These are phyloP conservation scores for Parauchenoglanis ngamensis DNA, from an alignment of 2,797 vertebrate genomes.

Conservation along the genomic window DNA sequence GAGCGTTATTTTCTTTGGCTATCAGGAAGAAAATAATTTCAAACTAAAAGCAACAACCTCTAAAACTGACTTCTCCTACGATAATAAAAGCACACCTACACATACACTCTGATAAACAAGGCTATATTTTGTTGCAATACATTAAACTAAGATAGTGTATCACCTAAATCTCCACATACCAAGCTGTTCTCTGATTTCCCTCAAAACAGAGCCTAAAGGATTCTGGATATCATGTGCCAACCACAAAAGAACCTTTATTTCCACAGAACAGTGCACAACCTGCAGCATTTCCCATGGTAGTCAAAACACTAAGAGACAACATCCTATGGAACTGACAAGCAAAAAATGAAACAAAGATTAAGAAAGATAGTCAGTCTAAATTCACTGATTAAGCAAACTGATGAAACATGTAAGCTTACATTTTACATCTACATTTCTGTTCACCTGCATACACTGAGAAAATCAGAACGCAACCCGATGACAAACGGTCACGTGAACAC, in stretches of 20 bases:
- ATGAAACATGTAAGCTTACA: neutral
- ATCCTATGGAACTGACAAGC: neutral
- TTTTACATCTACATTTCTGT: neutral
- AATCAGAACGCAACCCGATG: slow-evolving; percentile 5
- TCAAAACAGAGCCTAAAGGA: slow-evolving; percentile 7
- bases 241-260: slow-evolving; percentile 1
- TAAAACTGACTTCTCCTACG: neutral
- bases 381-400: neutral
- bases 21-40: neutral
- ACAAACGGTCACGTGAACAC: neutral
- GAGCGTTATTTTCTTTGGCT: neutral
- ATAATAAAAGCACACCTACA: neutral
- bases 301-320: slow-evolving; percentile 24
- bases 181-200: neutral
- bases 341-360: neutral
- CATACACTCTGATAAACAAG: neutral
- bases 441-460: neutral
- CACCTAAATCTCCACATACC: neutral
- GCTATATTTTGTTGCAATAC: neutral
- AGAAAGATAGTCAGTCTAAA: neutral
- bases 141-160: slow-evolving; percentile 8
- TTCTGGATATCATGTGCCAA: slow-evolving; percentile 9
- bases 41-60: neutral
- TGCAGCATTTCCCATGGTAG: neutral
- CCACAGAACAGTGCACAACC: neutral